Evolutionary conservation across 2,888 invertebrate species (phyloP), one percentile per base, ranked within the genome.

Genomic region (Melieria picta): DNA sequence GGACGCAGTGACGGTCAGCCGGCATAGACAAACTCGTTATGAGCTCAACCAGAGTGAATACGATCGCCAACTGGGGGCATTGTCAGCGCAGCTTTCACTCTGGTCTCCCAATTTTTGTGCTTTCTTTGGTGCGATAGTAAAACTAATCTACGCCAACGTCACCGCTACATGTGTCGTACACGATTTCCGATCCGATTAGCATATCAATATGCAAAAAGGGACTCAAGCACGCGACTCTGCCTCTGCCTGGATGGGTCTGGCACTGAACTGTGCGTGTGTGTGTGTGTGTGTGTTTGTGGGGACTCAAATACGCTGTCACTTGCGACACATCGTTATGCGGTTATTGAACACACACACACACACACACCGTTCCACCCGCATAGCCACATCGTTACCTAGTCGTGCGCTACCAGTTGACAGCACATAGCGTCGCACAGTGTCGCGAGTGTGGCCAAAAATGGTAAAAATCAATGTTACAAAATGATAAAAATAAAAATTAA

Each of bases 111-210:
- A 48, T 45, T 46, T 16, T 7, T 45, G 16, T 11, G 13, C 13
- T 45, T 10, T 42, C 43, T 46, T 13, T 13, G 52, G 30, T 30
- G 45, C 13, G 30, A 42, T 43, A 61, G 16, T 52, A 30, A 30
- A 30, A 30, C 30, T 30, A 30, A 30, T 30, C 30, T 30, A 30
- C 30, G 30, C 52, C 13, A 13, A n/a, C 52, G 52, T 9, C 11
- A 72, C 76, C 48, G 47, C 60, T 13, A 68, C 63, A 65, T 67
- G 69, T 75, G 75, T 72, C 64, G 76, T 76, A 78, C 80, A 80
- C 77, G 78, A 77, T 75, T 76, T 74, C 72, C 82, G 81, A 83
- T 74, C 73, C 82, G 81, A 83, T 81, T 81, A 82, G 82, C 81
- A 81, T 81, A 81, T 83, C 83, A 83, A 81, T 81, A 80, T 80